phyloP scores from a whole-genome alignment of 2,797 vertebrate genomes.

The Manis crassicaudata region DNA sequence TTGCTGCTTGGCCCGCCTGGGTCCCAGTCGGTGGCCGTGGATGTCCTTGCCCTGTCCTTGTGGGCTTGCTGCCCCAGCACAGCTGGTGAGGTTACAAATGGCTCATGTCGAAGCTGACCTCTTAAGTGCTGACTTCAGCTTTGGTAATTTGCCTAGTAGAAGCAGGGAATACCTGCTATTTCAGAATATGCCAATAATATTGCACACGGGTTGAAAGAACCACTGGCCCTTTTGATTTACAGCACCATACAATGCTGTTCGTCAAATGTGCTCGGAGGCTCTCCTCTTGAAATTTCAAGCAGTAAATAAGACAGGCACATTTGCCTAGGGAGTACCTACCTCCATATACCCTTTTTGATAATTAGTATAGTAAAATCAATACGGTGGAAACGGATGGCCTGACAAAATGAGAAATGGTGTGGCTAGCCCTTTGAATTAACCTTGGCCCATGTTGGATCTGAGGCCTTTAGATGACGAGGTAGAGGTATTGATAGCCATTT shows the following conservation, averaged over 20 bases:
- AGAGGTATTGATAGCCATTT: not conserved
- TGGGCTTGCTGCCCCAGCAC: not conserved
- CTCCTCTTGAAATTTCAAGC: constrained; percentile 38
- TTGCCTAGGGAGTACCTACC: not conserved
- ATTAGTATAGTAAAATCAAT: constrained; percentile 45
- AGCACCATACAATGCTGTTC: not conserved
- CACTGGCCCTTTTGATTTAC: constrained; percentile 2
- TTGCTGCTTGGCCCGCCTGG: not conserved
- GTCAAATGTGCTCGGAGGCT: not conserved
- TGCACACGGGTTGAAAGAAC: not conserved
- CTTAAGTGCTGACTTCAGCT: not conserved
- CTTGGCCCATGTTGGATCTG: not conserved
- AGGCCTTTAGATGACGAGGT: not conserved
- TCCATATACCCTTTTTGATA: not conserved
- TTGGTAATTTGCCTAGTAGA: constrained; percentile 2
- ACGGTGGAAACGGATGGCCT: not conserved
- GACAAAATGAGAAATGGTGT: not conserved
- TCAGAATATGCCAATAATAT: constrained; percentile 51
- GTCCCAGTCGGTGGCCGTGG: not conserved
- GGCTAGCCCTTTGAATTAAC: not conserved
- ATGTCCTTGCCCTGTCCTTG: not conserved
- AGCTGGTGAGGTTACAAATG: not conserved
- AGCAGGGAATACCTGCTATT: constrained; percentile 15
- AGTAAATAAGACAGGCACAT: constrained; percentile 31
- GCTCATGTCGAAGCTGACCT: not conserved